Evolutionary conservation across 2,888 invertebrate species (phyloP).

Genomic region (Nomada goodeniana): DNA sequence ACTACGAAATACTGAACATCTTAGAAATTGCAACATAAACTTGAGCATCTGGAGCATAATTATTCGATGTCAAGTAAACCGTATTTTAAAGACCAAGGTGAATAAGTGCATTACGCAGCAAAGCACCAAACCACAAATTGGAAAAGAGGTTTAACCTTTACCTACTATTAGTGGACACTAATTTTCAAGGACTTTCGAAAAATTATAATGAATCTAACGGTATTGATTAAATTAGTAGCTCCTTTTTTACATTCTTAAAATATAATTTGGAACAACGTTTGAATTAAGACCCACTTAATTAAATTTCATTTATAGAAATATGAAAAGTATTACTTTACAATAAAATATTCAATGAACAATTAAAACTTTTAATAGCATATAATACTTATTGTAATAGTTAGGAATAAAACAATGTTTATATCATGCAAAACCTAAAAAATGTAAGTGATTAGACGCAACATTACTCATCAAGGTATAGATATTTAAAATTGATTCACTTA

Average conservation of each 20-base stretch:
- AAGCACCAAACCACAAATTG: not conserved
- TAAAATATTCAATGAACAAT: not conserved
- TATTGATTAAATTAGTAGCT: not conserved
- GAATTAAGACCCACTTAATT: too few relatives aligned
- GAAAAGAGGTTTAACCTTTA: not conserved
- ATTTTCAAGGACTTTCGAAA: not conserved
- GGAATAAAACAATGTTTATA: too few relatives aligned
- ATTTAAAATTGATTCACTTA: too few relatives aligned
- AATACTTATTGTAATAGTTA: not conserved
- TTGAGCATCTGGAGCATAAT: not conserved
- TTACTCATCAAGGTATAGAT: not conserved
- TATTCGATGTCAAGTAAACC: constrained; percentile 13
- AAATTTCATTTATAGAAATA: not conserved
- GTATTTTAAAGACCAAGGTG: constrained; percentile 51
- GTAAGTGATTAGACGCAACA: not conserved
- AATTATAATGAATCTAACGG: not conserved
- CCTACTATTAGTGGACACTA: not conserved
- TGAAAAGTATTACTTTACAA: not conserved
- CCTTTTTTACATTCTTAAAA: not conserved
- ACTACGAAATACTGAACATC: too few relatives aligned
- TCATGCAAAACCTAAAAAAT: too few relatives aligned
- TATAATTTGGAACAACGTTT: not conserved
- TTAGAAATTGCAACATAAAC: too few relatives aligned
- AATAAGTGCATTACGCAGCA: constrained; percentile 14
- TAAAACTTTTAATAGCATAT: not conserved